Evolutionary conservation across 2,888 invertebrate genomes (phyloP).

Genomic region (Acleris laterana): DNA sequence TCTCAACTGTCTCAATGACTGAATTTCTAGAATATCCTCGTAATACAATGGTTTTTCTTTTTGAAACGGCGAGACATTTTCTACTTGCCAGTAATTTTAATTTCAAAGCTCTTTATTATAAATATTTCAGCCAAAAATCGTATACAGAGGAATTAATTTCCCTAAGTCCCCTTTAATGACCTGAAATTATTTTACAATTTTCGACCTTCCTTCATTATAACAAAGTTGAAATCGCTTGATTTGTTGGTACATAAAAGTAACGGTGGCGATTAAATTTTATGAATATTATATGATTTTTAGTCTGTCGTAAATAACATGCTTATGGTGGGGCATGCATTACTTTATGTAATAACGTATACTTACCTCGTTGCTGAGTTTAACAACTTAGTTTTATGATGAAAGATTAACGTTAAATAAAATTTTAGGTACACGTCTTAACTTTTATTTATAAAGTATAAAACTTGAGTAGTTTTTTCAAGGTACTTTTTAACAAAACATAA

Average conservation of each 20-base stretch:
- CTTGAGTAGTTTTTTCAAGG: no score
- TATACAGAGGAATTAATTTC: conserved; percentile 5
- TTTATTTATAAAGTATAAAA: no score
- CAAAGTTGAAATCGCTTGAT: conserved; percentile 3
- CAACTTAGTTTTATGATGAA: not conserved
- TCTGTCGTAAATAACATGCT: conserved; percentile 20
- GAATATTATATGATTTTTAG: conserved; percentile 20
- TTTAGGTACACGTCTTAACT: no score
- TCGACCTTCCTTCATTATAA: not conserved
- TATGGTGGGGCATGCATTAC: conserved; percentile 10
- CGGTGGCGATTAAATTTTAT: conserved; percentile 19
- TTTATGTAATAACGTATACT: not conserved
- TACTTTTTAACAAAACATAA: no score
- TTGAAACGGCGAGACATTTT: no score
- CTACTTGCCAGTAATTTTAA: no score
- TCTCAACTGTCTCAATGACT: no score
- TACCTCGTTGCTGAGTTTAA: not conserved
- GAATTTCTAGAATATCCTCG: no score
- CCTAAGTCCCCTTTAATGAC: conserved; percentile 26
- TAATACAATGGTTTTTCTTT: no score
- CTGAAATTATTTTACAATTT: not conserved
- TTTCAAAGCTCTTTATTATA: not conserved
- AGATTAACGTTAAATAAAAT: not conserved
- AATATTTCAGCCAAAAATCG: conserved; percentile 9
- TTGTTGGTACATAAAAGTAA: not conserved